Conservation (phyloP, 2,797 vertebrate species). For the Okamejei kenojei region DNA sequence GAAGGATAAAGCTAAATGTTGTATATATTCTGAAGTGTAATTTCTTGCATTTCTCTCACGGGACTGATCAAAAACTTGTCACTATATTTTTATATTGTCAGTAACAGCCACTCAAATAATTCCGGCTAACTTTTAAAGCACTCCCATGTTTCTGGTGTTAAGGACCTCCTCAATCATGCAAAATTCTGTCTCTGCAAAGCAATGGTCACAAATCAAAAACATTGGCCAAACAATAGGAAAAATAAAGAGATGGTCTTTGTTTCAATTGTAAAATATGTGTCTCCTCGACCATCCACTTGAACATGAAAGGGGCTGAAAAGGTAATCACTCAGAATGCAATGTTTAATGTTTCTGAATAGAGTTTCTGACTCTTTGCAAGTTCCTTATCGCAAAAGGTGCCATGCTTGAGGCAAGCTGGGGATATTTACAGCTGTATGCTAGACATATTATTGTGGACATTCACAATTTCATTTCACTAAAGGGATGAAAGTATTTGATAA, state of each 20-base stretch:
- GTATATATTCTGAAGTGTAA: not conserved
- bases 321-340: slow-evolving; percentile 41
- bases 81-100: not conserved
- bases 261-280: not conserved
- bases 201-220: not conserved
- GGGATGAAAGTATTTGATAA: slow-evolving; percentile 60
- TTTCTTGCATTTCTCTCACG: not conserved
- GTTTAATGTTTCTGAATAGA: slow-evolving; percentile 44
- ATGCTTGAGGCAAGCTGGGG: slow-evolving; percentile 38
- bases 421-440: slow-evolving; percentile 46
- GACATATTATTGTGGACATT: slow-evolving; percentile 48
- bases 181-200: not conserved
- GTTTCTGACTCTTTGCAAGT: not conserved
- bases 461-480: slow-evolving; percentile 44
- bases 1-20: not conserved
- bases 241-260: not conserved
- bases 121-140: not conserved
- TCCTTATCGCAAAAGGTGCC: slow-evolving; percentile 41
- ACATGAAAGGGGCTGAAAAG: not conserved
- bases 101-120: not conserved
- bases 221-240: not conserved
- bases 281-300: not conserved
- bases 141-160: not conserved
- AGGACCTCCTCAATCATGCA: not conserved
- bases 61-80: not conserved